These are phyloP conservation scores for Synodontis membranacea DNA, from an alignment of 2,113 vertebrate genomes.

Conservation along the genomic window DNA sequence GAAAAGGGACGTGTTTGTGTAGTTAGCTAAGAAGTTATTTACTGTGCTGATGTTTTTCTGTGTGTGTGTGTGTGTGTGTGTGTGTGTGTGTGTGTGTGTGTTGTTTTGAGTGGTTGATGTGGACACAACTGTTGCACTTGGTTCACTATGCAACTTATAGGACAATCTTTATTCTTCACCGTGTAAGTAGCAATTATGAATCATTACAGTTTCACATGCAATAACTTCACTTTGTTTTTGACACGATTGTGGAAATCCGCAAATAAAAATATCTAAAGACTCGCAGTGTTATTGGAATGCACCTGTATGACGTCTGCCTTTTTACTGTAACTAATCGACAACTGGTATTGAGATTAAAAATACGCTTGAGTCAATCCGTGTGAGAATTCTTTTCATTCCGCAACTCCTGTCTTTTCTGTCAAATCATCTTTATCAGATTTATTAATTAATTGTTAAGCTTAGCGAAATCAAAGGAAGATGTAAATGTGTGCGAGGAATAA, in stretches of 20 bases:
- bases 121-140: background rate
- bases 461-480: background rate
- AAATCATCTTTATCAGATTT: too few relatives aligned
- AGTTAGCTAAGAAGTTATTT: background rate
- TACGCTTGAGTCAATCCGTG: background rate
- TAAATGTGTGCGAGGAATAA: background rate
- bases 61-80: background rate
- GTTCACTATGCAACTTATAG: slow-evolving; percentile 72
- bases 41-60: background rate
- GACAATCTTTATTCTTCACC: slow-evolving; percentile 44
- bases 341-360: slow-evolving; percentile 26
- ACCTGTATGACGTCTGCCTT: slow-evolving; percentile 4
- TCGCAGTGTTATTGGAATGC: slow-evolving; percentile 62
- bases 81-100: slow-evolving; percentile 4
- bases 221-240: slow-evolving; percentile 56
- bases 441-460: background rate
- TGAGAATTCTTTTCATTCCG: background rate
- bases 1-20: background rate
- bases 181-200: slow-evolving; percentile 51
- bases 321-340: slow-evolving; percentile 34
- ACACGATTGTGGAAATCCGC: slow-evolving; percentile 47
- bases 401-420: background rate
- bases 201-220: slow-evolving; percentile 60
- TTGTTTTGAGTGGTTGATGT: background rate
- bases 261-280: slow-evolving; percentile 40